These are phyloP conservation scores for Osmerus mordax DNA, from an alignment of 2,113 vertebrate species.

Conservation along the genomic window DNA sequence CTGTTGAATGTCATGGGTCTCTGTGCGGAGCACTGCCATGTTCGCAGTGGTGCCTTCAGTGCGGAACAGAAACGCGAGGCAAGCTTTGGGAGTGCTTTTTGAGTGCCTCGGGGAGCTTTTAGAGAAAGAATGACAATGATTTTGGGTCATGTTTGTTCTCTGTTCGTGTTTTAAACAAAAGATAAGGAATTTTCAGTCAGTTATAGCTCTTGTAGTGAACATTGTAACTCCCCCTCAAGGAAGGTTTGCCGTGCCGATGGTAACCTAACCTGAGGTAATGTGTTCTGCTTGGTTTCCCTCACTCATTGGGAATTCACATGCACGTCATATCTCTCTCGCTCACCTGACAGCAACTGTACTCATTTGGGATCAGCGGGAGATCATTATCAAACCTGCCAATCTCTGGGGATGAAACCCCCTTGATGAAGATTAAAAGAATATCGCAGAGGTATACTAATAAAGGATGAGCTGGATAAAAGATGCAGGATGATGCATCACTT, in stretches of 20 bases:
- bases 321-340: slow-evolving; percentile 23
- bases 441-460: slow-evolving; percentile 3
- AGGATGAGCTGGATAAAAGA: slow-evolving; percentile 22
- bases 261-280: slow-evolving; percentile 18
- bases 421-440: slow-evolving; percentile 2
- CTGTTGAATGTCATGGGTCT: slow-evolving; percentile 18
- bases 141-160: no score
- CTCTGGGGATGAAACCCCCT: slow-evolving; percentile 26
- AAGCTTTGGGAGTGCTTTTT: no score
- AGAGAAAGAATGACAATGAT: neutral
- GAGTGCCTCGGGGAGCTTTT: neutral
- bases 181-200: slow-evolving; percentile 14
- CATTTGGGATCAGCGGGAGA: slow-evolving; percentile 29
- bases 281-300: slow-evolving; percentile 31
- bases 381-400: slow-evolving; percentile 43
- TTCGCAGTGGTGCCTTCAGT: slow-evolving; percentile 29
- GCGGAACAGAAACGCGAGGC: slow-evolving; percentile 44
- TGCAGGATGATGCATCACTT: neutral
- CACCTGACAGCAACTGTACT: slow-evolving; percentile 14
- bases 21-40: slow-evolving; percentile 10
- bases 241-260: slow-evolving; percentile 27
- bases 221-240: neutral
- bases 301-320: slow-evolving; percentile 36
- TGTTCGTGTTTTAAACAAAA: neutral
- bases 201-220: neutral